Base-by-base conservation (phyloP, 2,113 vertebrate species). In the Mixornis gularis region DNA sequence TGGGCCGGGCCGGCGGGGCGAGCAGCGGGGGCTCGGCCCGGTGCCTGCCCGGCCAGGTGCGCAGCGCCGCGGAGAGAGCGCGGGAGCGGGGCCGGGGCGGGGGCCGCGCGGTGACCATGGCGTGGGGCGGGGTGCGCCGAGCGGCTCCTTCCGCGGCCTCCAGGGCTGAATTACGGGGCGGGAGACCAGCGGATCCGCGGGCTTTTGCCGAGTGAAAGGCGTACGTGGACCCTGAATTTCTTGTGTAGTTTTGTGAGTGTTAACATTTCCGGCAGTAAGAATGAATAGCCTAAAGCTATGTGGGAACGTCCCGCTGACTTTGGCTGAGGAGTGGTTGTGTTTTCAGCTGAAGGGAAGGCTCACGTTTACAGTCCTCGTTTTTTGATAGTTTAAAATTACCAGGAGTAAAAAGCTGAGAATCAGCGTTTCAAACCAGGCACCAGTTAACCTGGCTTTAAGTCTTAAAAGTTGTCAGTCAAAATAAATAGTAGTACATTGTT, bases 201-300 rank as follows among this genome's bases (percentile, higher is more conserved):
- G 68, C 20, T 8, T 38, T 1, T 44, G 41, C 64, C 6, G 53
- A 10, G 25, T 6, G 32, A 26, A 19, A 17, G 49, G 64, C 24
- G 17, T 26, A 5, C 27, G 43, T 4, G 36, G 48, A 9, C 3
- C 18, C 9, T 2, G n/a, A 12, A 9, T 44, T 25, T 22, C 17
- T 29, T 3, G 34, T 3, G 2, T 6, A 1, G 2, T 12, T 36
- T 6, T 29, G 14, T 10, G 38, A 4, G 29, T 3, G 27, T 15
- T 12, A 1, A 5, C 5, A 0, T 6, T 22, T 6, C 13, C 0
- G 12, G 34, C 34, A 8, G 26, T 9, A 46, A 38, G 38, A 59
- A 25, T n/a, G 13, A 7, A n/a, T 9, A 65, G 62, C 65, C 25
- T 29, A 7, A 51, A 49, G 43, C 11, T 8, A 2, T 10, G 48